Evolutionary conservation across 1,140 invertebrate species (phyloP), one percentile per base, ranked within the genome.

Genomic region (Monochamus saltuarius): DNA sequence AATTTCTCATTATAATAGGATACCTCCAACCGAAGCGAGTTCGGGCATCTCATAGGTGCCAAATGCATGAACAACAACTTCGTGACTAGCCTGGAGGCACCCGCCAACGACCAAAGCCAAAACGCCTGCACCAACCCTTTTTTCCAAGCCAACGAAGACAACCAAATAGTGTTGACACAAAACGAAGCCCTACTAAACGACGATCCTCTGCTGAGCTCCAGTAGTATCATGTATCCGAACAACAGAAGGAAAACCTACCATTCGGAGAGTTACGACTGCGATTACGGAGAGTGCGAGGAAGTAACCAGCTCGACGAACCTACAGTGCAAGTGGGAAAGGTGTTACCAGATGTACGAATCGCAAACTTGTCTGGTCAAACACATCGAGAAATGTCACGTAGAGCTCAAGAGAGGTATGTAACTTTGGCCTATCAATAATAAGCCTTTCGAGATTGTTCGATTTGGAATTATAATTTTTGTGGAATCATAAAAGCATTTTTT

Each of bases 351-450:
- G 40, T 96, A 94, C 75, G 78, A 84, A 0, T 86, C 87, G 61
- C 91, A 95, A 66, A 88, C 85, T 38, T 83, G 85, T 2, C 79
- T 98, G 29, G 94, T 97, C 0, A 84, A 86, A 37, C 95, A 98
- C 74, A 95, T 98, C 56, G 94, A 97, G 73, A 91, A 90, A 73
- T 81, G 81, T 7, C 95, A 98, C 70, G 90, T 98, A 22, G 94
- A 97, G 71, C 83, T 89, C 42, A 84, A 89, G 53, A 87, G 88
- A 80, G 81, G 82, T 83, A 77, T 73, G 37, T 47, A 17, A 9
- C 14, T 36, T 14, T n/a, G n/a, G n/a, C n/a, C n/a, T n/a, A n/a
- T n/a, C n/a, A n/a, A n/a, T n/a, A n/a, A n/a, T n/a, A n/a, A n/a
- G n/a, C n/a, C n/a, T n/a, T n/a, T n/a, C n/a, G n/a, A n/a, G n/a